Percentiles rank a stretch among this genome's conserved stretches.
phyloP scores from a whole-genome alignment of 1,140 invertebrate genomes.

The Ips typographus region DNA sequence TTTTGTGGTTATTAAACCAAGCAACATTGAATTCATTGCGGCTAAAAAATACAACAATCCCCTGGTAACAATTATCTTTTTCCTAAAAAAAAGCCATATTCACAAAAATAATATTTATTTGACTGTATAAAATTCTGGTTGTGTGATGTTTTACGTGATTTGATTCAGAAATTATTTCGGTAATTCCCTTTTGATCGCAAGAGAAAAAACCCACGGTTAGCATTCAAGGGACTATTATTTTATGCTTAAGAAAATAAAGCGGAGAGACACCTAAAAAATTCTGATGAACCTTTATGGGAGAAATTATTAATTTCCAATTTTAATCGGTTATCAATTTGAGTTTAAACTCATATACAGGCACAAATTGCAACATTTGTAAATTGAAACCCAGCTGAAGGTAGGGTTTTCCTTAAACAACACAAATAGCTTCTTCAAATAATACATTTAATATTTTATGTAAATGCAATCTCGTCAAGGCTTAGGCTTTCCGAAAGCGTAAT shows the following conservation, averaged over 20 bases:
- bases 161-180: constrained; percentile 6
- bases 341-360: too few relatives aligned
- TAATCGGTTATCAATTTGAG: too few relatives aligned
- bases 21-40: too few relatives aligned
- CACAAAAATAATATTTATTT: too few relatives aligned
- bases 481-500: constrained; percentile 23
- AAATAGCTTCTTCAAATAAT: neutral
- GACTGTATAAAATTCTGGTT: too few relatives aligned
- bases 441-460: constrained; percentile 30
- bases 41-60: too few relatives aligned
- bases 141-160: neutral
- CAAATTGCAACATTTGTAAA: too few relatives aligned
- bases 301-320: neutral
- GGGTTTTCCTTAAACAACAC: too few relatives aligned
- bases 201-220: neutral
- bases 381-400: too few relatives aligned
- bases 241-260: constrained; percentile 3
- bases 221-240: constrained; percentile 9
- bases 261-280: neutral
- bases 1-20: too few relatives aligned
- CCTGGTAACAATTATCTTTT: too few relatives aligned
- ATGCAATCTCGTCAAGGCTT: constrained; percentile 21
- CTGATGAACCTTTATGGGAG: neutral
- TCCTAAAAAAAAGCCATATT: too few relatives aligned
- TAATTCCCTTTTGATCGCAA: neutral